Evolutionary conservation across 2,113 vertebrate species (phyloP).

Genomic region (Tyto alba): DNA sequence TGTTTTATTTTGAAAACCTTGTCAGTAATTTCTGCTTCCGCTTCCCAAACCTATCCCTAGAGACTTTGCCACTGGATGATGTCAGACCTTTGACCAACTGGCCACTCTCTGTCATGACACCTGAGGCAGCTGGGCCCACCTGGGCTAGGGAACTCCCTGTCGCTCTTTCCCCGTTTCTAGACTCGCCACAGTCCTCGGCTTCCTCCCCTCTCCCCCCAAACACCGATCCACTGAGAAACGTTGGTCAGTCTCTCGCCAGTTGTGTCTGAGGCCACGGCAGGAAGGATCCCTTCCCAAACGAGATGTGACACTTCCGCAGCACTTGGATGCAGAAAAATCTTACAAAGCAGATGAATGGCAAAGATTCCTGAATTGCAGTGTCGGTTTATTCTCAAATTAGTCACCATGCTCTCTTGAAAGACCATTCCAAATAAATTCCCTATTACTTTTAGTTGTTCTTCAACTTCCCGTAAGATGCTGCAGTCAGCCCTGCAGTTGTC

Average conservation of each 20-base stretch:
- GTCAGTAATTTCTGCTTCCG: slow-evolving; percentile 62
- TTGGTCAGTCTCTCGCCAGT: slow-evolving; percentile 66
- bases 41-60: slow-evolving; percentile 60
- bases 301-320: slow-evolving; percentile 2
- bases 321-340: slow-evolving; percentile 6
- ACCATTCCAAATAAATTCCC: slow-evolving; percentile 8
- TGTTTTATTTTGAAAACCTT: slow-evolving; percentile 16
- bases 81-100: slow-evolving; percentile 78
- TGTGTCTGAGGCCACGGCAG: background rate
- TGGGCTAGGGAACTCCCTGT: slow-evolving; percentile 70
- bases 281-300: background rate
- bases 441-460: background rate
- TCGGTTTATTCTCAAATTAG: slow-evolving; percentile 4
- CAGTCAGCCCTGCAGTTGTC: background rate
- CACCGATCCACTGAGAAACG: slow-evolving; percentile 67
- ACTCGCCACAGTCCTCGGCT: slow-evolving; percentile 59
- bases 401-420: slow-evolving; percentile 3
- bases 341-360: slow-evolving; percentile 54
- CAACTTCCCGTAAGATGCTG: background rate
- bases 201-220: slow-evolving; percentile 60
- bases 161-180: slow-evolving; percentile 66
- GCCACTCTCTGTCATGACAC: slow-evolving; percentile 71
- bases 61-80: slow-evolving; percentile 65
- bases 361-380: background rate
- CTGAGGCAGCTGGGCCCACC: slow-evolving; percentile 59